A percentile compares a stretch with the other conserved stretches of the same genome.
phyloP scores from a whole-genome alignment of 2,113 vertebrate genomes.

The Garra rufa region DNA sequence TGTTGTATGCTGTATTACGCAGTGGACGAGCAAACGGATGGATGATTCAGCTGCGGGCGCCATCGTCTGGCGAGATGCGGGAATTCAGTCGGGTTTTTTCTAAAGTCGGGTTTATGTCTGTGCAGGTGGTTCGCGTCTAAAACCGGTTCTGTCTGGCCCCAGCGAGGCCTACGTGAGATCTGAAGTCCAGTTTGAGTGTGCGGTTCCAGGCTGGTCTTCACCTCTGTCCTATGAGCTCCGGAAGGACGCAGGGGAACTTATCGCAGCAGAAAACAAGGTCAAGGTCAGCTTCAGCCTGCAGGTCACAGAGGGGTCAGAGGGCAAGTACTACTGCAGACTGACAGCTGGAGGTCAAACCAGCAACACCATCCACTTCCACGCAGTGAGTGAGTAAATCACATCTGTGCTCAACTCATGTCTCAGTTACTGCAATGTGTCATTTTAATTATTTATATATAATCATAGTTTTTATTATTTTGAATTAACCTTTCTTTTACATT shows the following conservation, averaged over 20 bases:
- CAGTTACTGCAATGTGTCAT: too few species aligned
- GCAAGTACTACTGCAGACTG: conserved; percentile 68
- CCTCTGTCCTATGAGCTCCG: conserved; percentile 67
- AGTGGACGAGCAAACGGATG: too few species aligned
- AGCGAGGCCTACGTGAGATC: conserved; percentile 64
- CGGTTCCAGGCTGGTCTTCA: neutral
- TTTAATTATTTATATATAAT: too few species aligned
- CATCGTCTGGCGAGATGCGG: too few species aligned
- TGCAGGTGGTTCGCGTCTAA: conserved; percentile 60
- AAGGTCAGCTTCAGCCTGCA: conserved; percentile 54
- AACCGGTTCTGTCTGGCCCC: conserved; percentile 65
- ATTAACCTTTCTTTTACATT: too few species aligned
- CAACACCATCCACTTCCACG: conserved; percentile 65
- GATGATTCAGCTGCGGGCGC: too few species aligned
- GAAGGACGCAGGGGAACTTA: neutral
- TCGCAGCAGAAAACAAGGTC: neutral
- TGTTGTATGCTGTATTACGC: too few species aligned
- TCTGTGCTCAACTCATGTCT: too few species aligned
- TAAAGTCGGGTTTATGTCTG: neutral
- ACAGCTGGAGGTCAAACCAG: conserved; percentile 54
- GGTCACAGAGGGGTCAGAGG: conserved; percentile 56
- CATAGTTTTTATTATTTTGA: too few species aligned
- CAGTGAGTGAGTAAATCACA: conserved; percentile 72
- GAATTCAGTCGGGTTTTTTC: too few species aligned
- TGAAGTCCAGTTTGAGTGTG: conserved; percentile 62